Percentiles rank a stretch among this genome's conserved stretches.
These are phyloP conservation scores for Drosophila ficusphila DNA, from an alignment of 1,140 invertebrate genomes.

Conservation along the genomic window DNA sequence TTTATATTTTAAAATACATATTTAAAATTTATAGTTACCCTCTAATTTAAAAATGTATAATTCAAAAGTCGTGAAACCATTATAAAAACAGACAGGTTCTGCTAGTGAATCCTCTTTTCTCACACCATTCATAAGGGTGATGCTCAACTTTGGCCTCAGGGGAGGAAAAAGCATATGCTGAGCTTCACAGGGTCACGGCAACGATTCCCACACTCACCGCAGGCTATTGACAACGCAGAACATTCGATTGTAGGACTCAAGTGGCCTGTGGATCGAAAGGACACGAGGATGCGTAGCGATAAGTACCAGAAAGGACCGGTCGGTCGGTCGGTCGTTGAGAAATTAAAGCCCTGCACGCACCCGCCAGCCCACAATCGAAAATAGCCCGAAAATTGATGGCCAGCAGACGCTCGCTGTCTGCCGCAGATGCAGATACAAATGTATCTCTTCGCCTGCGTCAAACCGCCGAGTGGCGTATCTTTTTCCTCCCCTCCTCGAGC, in stretches of 20 bases:
- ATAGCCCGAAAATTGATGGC: constrained; percentile 73
- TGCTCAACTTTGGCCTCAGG: constrained; percentile 2
- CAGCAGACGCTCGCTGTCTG: constrained; percentile 75
- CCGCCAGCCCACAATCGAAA: constrained; percentile 22
- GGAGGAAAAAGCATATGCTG: constrained; percentile 68
- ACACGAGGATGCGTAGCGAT: constrained; percentile 40
- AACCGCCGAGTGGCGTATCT: constrained; percentile 68
- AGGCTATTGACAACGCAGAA: constrained; percentile 48
- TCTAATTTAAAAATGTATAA: no score
- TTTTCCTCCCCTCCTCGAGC: constrained; percentile 17
- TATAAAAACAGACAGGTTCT: background rate
- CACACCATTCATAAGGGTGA: background rate
- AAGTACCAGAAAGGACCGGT: constrained; percentile 59
- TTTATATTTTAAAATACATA: no score
- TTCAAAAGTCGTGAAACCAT: no score
- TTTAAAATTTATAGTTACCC: no score
- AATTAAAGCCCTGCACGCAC: constrained; percentile 75
- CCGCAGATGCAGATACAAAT: constrained; percentile 73
- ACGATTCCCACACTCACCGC: constrained; percentile 59
- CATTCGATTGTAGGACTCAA: constrained; percentile 72
- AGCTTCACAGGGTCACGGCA: constrained; percentile 55
- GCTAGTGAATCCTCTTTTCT: background rate
- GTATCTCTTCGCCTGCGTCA: constrained; percentile 68
- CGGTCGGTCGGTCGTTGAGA: constrained; percentile 63
- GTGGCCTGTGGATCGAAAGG: constrained; percentile 37